Conservation (phyloP, 2,888 invertebrate species). For the Oscheius onirici region DNA sequence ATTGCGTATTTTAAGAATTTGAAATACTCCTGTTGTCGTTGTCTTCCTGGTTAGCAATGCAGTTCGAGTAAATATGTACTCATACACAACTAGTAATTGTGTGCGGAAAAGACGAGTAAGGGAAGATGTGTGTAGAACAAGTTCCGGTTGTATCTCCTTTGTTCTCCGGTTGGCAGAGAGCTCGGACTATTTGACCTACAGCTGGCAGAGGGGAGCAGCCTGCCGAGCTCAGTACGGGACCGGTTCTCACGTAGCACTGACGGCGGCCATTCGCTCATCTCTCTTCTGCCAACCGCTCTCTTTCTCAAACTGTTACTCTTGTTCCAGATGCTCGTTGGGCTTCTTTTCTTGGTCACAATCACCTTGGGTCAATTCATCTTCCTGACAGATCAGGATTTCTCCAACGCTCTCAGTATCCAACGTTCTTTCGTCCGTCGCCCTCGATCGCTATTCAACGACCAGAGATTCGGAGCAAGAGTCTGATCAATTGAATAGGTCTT, state of each 20-base stretch:
- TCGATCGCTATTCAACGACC: conserved; percentile 46
- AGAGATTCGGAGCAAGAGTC: conserved; percentile 43
- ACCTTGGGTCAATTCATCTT: conserved; percentile 38
- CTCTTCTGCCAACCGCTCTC: conserved; percentile 11
- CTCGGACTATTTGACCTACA: conserved; percentile 16
- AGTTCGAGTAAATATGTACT: too few relatives aligned
- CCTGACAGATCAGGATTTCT: conserved; percentile 55
- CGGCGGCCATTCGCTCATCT: conserved; percentile 30
- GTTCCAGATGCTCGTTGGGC: conserved; percentile 8
- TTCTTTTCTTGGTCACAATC: neutral
- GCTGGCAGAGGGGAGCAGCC: conserved; percentile 23
- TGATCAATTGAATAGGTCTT: neutral
- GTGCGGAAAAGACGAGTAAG: neutral
- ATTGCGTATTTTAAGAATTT: too few relatives aligned
- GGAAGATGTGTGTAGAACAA: neutral
- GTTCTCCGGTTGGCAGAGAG: conserved; percentile 11
- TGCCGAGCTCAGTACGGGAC: neutral
- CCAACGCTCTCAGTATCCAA: conserved; percentile 51
- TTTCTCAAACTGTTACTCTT: neutral
- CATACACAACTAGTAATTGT: too few relatives aligned
- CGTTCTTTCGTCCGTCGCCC: conserved; percentile 20
- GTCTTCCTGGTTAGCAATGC: too few relatives aligned
- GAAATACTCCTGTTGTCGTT: too few relatives aligned
- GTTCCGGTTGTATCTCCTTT: neutral
- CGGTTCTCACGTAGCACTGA: conserved; percentile 28